Evolutionary conservation across 2,113 vertebrate genomes (phyloP), one percentile per base, ranked within the genome.

Genomic region (Sclerurus mexicanus): DNA sequence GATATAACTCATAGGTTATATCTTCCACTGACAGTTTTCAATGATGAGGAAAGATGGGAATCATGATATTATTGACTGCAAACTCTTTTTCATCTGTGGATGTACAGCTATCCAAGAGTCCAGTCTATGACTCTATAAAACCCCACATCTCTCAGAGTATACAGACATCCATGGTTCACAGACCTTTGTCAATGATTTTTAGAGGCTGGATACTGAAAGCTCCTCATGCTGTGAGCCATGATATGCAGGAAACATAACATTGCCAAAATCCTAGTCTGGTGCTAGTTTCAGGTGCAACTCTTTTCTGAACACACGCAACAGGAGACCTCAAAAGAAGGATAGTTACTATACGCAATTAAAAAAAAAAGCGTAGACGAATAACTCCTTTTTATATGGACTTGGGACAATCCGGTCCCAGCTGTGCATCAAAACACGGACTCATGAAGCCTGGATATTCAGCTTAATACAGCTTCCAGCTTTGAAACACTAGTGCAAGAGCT

Each of bases 401-500:
- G 0, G 33, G 64, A 84, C 59, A 66, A 40, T 1, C 6, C 16
- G 39, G 14, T 60, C 44, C 47, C 25, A 64, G n/a, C 14, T 47
- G 31, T 64, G 9, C 1, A 1, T 23, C 9, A 62, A 79, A 83
- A 64, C 25, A 21, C 10, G 28, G 37, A 8, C 6, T 25, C 31
- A 22, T 0, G 1, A 24, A 68, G 16, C 4, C 44, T 69, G 49
- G 21, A 24, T 1, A 1, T 39, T 56, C 33, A 59, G 22, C 76
- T 86, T 55, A 55, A 39, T 39, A 20, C 4, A 72, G 47, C 14
- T 90, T 35, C 22, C 27, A 35, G 2, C 8, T 83, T 31, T n/a
- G 37, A 82, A 25, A 66, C 1, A 7, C 10, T 17, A 44, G 6
- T 62, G 28, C 30, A 66, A 67, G 40, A 74, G 37, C 50, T 82